Evolutionary conservation across 2,888 invertebrate species (phyloP), one percentile per base, ranked within the genome.

Genomic region (Pristionchus arcanus): DNA sequence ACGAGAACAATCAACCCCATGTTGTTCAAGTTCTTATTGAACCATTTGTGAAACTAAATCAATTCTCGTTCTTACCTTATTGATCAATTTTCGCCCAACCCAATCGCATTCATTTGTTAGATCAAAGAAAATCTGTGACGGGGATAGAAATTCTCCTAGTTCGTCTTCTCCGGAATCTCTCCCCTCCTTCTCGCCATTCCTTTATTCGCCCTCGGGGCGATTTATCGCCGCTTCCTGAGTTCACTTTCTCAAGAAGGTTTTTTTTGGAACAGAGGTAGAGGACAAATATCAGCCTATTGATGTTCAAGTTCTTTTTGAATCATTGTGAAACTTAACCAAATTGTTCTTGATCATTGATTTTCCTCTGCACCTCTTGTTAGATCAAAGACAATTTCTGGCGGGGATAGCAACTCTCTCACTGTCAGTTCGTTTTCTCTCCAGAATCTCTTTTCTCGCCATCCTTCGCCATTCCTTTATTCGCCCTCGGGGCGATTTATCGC

Each of bases 171-270:
- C n/a, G n/a, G n/a, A n/a, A n/a, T 37, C 71, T 13, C 71, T 34
- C 21, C 37, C 28, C 31, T n/a, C 28, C 31, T n/a, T 63, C n/a
- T n/a, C 63, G 63, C 42, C 71, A 34, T 34, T 31, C n/a, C 42
- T 77, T 77, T 77, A 31, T 42, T 21, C 49, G n/a, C 81, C 81
- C 81, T 53, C 42, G n/a, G 25, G 81, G 81, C 81, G 81, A 81
- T 28, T 81, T 81, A 25, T 53, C 81, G 42, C 42, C 11, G 68
- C n/a, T 49, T 28, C 49, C 42, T 25, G 28, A 81, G 81, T 81
- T 81, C 81, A 53, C 81, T 42, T 63, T 34, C n/a, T n/a, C n/a
- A n/a, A n/a, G n/a, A n/a, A n/a, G n/a, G n/a, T n/a, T n/a, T n/a
- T n/a, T n/a, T n/a, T n/a, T n/a, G n/a, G n/a, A n/a, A n/a, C n/a